Evolutionary conservation across 2,888 invertebrate genomes (phyloP).

Genomic region (Cheilosia vernalis): DNA sequence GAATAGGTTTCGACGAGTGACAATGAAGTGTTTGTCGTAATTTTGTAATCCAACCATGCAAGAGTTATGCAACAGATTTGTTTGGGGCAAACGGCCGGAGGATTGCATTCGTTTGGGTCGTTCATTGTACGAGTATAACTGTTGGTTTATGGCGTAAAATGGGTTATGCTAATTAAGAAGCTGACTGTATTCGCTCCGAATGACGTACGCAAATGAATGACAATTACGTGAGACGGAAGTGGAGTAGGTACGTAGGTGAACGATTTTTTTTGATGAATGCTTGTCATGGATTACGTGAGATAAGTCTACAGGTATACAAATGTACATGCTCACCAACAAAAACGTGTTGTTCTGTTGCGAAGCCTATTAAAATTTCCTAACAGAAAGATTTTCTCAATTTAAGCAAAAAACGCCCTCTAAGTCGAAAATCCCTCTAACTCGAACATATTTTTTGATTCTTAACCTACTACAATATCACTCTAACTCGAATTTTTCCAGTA

Average conservation of each 20-base stretch:
- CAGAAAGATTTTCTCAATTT: no score
- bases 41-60: conserved; percentile 27
- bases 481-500: no score
- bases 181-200: not conserved
- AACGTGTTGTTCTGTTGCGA: no score
- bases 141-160: not conserved
- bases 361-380: no score
- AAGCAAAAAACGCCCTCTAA: no score
- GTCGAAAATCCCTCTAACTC: no score
- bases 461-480: no score
- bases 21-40: conserved; percentile 3
- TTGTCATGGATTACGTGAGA: not conserved
- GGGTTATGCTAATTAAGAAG: not conserved
- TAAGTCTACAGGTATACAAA: no score
- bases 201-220: not conserved
- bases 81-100: conserved; percentile 8
- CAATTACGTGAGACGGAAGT: not conserved
- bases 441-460: no score
- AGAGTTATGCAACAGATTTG: conserved; percentile 32
- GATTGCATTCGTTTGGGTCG: conserved; percentile 8
- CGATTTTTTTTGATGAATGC: not conserved
- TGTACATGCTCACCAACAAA: no score
- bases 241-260: not conserved
- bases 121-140: not conserved
- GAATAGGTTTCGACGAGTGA: not conserved